phyloP scores from a whole-genome alignment of 2,888 invertebrate genomes.

The Sturmia bella region DNA sequence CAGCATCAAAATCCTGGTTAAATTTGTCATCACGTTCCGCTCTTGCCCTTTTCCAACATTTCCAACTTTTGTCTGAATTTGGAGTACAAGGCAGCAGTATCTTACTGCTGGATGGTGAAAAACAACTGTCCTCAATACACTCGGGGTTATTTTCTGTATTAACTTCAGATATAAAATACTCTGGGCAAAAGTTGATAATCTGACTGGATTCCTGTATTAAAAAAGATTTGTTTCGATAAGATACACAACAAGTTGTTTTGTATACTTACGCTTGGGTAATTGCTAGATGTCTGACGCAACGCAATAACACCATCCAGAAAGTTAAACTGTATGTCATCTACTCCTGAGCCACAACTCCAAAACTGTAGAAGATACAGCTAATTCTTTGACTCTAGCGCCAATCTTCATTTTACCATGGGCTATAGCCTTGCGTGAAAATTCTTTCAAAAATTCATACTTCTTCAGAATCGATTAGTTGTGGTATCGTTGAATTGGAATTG shows the following conservation, averaged over 20 bases:
- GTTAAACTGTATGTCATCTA: conserved; percentile 8
- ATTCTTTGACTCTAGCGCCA: conserved; percentile 12
- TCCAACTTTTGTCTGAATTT: no score
- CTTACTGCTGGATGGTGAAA: not conserved
- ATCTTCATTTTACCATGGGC: conserved; percentile 16
- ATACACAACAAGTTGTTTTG: not conserved
- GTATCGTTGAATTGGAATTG: no score
- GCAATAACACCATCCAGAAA: conserved; percentile 3
- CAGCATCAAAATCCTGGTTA: no score
- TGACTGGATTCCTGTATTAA: conserved; percentile 1
- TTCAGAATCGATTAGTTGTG: no score
- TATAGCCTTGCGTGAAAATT: no score
- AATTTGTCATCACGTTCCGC: no score
- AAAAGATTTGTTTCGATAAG: not conserved
- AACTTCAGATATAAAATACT: not conserved
- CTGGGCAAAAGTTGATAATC: not conserved
- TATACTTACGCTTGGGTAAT: conserved; percentile 10
- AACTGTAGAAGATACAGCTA: no score
- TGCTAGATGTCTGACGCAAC: not conserved
- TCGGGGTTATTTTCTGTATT: not conserved
- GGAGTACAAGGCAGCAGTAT: no score
- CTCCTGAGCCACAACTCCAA: no score
- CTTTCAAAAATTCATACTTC: no score
- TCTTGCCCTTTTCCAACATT: no score
- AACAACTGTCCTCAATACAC: not conserved